phyloP scores from a whole-genome alignment of 2,797 vertebrate species.

The Acanthornis magna region DNA sequence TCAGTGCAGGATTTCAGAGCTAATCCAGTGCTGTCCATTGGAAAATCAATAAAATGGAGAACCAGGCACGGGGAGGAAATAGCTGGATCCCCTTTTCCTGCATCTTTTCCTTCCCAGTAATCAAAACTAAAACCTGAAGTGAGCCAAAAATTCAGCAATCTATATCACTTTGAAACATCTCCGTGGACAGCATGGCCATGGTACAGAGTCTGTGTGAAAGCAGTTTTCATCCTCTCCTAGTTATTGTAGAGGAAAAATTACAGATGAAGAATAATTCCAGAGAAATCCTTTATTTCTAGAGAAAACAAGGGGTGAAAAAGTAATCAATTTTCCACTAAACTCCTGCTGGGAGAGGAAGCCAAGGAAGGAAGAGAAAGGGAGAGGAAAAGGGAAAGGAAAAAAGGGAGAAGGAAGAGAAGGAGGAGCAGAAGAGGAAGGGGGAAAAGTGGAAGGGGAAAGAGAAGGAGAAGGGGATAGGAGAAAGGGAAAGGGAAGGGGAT shows the following conservation, averaged over 20 bases:
- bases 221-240: neutral
- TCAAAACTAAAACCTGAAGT: neutral
- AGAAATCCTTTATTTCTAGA: neutral
- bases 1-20: neutral
- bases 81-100: neutral
- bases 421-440: no score
- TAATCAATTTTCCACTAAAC: fast-evolving
- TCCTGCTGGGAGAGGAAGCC: neutral
- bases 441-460: no score
- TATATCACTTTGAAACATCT: neutral
- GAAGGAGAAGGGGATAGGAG: no score
- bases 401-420: no score
- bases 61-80: neutral
- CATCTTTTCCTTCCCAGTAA: neutral
- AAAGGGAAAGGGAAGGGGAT: no score
- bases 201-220: neutral
- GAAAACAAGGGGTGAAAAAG: neutral
- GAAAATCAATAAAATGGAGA: neutral
- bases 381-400: neutral
- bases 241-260: neutral
- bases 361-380: neutral
- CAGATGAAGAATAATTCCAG: neutral
- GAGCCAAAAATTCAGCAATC: neutral
- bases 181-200: fast-evolving
- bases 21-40: neutral